Percentiles rank a stretch among this genome's conserved stretches.
phyloP scores from a whole-genome alignment of 2,888 invertebrate species.

The Mythimna impura region DNA sequence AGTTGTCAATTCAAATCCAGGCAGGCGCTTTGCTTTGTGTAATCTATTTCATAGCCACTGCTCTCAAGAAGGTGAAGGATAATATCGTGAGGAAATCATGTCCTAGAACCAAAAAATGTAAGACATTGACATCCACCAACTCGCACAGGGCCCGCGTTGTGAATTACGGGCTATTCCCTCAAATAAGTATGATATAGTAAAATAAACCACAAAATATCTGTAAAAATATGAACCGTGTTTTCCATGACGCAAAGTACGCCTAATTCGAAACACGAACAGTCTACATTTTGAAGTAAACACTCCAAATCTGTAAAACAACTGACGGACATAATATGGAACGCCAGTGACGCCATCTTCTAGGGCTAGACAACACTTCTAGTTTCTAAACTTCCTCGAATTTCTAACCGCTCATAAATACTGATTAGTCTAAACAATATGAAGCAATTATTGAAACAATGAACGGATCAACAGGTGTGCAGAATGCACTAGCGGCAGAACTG shows the following conservation, averaged over 20 bases:
- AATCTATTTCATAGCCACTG: too few relatives aligned
- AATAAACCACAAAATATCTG: neutral
- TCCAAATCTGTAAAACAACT: neutral
- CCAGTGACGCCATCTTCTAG: neutral
- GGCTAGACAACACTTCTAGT: neutral
- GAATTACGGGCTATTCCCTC: too few relatives aligned
- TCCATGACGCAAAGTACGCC: neutral
- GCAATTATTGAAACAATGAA: slow-evolving; percentile 51
- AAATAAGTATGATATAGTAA: too few relatives aligned
- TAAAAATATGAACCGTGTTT: neutral
- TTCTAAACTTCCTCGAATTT: slow-evolving; percentile 21
- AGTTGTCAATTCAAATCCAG: too few relatives aligned
- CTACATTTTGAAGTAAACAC: neutral
- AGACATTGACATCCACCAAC: too few relatives aligned
- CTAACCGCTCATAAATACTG: slow-evolving; percentile 35
- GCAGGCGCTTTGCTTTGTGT: too few relatives aligned
- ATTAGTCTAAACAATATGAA: slow-evolving; percentile 40
- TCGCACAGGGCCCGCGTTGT: too few relatives aligned
- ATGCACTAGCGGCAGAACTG: slow-evolving; percentile 22
- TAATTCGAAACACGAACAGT: neutral
- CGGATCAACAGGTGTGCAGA: slow-evolving; percentile 40
- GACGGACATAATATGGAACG: neutral
- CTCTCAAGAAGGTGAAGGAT: too few relatives aligned
- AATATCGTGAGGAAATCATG: too few relatives aligned
- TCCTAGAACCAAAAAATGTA: too few relatives aligned